These are phyloP conservation scores for Berghia stephanieae DNA, from an alignment of 1,140 invertebrate species.

Conservation along the genomic window DNA sequence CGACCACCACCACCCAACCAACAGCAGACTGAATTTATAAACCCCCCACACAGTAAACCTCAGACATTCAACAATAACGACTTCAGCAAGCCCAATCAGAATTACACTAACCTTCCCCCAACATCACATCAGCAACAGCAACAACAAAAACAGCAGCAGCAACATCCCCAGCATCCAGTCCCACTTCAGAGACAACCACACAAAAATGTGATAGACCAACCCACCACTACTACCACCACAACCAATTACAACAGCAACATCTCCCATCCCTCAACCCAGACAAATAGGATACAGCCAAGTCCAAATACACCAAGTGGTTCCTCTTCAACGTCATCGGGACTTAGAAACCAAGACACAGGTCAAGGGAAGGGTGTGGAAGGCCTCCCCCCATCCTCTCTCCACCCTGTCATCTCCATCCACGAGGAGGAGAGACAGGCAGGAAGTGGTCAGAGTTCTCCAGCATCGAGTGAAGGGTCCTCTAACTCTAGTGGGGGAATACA, in stretches of 20 bases:
- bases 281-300: too few relatives aligned
- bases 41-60: neutral
- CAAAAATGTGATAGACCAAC: too few relatives aligned
- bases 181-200: too few relatives aligned
- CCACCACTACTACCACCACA: too few relatives aligned
- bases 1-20: neutral
- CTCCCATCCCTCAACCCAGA: too few relatives aligned
- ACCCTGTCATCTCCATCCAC: constrained; percentile 48
- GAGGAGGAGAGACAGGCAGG: constrained; percentile 58
- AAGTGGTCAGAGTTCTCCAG: constrained; percentile 64
- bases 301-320: too few relatives aligned
- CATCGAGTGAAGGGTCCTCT: constrained; percentile 53
- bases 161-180: too few relatives aligned
- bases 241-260: neutral
- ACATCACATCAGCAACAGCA: constrained; percentile 1
- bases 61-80: neutral
- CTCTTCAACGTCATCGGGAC: too few relatives aligned
- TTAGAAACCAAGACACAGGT: too few relatives aligned
- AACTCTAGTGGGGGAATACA: constrained; percentile 11
- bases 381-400: constrained; percentile 29
- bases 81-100: constrained; percentile 18
- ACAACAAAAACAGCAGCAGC: too few relatives aligned
- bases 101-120: constrained; percentile 18
- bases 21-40: too few relatives aligned
- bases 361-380: constrained; percentile 34